These are phyloP conservation scores for Sisyra nigra DNA, from an alignment of 2,888 invertebrate species.

Conservation along the genomic window DNA sequence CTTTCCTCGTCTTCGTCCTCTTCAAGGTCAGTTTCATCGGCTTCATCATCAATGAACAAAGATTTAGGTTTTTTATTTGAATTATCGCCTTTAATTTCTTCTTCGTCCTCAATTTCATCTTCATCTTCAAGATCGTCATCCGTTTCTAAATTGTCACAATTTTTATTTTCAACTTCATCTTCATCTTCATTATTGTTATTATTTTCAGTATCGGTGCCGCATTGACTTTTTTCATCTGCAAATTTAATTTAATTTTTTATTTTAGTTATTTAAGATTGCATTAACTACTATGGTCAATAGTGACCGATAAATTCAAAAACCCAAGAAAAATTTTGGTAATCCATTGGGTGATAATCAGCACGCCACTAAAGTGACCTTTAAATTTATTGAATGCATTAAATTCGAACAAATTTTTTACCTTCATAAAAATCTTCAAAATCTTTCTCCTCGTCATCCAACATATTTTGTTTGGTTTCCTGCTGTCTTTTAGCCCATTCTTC, in stretches of 20 bases:
- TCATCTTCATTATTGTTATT: conserved; percentile 15
- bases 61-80: conserved; percentile 17
- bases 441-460: conserved; percentile 13
- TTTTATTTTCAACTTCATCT: conserved; percentile 23
- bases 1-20: conserved; percentile 11
- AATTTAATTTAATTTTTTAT: conserved; percentile 7
- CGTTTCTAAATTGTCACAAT: conserved; percentile 25
- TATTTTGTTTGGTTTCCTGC: conserved; percentile 25
- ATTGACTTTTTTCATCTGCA: conserved; percentile 14
- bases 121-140: conserved; percentile 32
- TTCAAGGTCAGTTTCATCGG: conserved; percentile 9
- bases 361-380: not conserved
- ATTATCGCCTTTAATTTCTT: conserved; percentile 22
- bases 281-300: too few species aligned
- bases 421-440: conserved; percentile 5
- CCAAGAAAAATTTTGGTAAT: not conserved
- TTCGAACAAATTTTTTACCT: conserved; percentile 2
- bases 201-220: conserved; percentile 2
- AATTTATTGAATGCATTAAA: not conserved
- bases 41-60: conserved; percentile 23
- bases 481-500: conserved; percentile 51
- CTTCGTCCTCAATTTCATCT: conserved; percentile 33
- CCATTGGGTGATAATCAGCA: not conserved
- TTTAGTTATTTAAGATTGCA: not conserved
- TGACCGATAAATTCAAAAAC: too few species aligned